phyloP scores from a whole-genome alignment of 2,888 invertebrate species.

The Opisthograptis luteolata region DNA sequence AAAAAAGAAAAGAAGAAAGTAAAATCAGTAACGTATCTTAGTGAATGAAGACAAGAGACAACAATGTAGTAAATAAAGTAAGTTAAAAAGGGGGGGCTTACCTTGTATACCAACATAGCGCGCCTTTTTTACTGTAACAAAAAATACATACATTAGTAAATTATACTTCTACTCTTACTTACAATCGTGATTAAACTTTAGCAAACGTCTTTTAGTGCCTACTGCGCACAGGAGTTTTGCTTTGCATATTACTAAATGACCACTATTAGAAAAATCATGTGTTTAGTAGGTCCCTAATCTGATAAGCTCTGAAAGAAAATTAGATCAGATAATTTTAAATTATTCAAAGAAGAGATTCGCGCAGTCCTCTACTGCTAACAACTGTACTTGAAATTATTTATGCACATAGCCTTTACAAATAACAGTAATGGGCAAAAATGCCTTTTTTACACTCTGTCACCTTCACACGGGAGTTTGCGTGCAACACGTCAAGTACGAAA shows the following conservation, averaged over 20 bases:
- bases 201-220: no score
- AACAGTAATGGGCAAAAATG: slow-evolving; percentile 25
- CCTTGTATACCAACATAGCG: slow-evolving; percentile 93
- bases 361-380: no score
- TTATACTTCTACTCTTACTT: slow-evolving; percentile 16
- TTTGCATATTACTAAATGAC: no score
- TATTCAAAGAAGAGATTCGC: no score
- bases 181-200: no score
- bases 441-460: slow-evolving; percentile 29
- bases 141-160: slow-evolving; percentile 47
- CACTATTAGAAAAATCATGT: no score
- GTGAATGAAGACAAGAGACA: neutral
- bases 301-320: no score
- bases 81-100: no score
- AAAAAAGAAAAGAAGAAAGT: no score
- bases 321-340: no score
- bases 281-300: no score
- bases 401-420: slow-evolving; percentile 11
- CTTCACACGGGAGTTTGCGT: slow-evolving; percentile 50
- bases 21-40: neutral
- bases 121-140: slow-evolving; percentile 95
- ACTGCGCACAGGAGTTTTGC: no score
- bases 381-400: slow-evolving; percentile 9
- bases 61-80: neutral
- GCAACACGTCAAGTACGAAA: slow-evolving; percentile 57